phyloP scores from a whole-genome alignment of 2,888 invertebrate species.

The Hirudinaria manillensis region DNA sequence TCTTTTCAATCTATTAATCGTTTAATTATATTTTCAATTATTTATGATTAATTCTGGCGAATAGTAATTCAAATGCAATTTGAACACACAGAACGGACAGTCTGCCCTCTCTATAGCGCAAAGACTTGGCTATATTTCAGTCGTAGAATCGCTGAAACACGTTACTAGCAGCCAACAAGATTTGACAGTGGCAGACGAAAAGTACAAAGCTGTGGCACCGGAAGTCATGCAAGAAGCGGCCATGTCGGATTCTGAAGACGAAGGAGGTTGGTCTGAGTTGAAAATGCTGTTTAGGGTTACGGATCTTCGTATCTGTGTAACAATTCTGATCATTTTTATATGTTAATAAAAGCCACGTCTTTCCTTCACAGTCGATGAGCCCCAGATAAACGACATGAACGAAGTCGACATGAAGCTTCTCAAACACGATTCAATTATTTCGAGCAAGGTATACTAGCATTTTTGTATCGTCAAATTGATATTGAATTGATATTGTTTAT shows the following conservation, averaged over 20 bases:
- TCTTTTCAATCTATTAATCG: too few relatives aligned
- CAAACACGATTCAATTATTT: constrained; percentile 39
- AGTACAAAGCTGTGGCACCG: constrained; percentile 94
- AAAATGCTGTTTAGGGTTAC: not conserved
- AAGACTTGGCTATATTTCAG: constrained; percentile 92
- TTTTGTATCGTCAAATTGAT: not conserved
- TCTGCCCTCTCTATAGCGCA: constrained; percentile 95
- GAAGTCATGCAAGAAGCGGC: constrained; percentile 99
- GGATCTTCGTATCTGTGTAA: not conserved
- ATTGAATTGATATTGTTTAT: too few relatives aligned
- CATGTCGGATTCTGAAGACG: constrained; percentile 97
- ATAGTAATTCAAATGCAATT: too few relatives aligned
- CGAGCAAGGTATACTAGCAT: constrained; percentile 34
- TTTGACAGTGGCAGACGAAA: constrained; percentile 78
- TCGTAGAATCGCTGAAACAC: constrained; percentile 89
- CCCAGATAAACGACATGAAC: constrained; percentile 27
- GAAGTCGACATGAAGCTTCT: constrained; percentile 38
- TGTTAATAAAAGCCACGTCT: not conserved
- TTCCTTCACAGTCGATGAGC: constrained; percentile 29
- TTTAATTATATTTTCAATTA: too few relatives aligned
- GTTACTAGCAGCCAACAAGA: constrained; percentile 82
- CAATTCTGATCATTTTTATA: not conserved
- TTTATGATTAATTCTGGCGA: too few relatives aligned
- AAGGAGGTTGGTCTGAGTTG: constrained; percentile 72
- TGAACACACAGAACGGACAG: constrained; percentile 76